Conservation (phyloP, 2,113 vertebrate species). For the Leptodactylus fuscus region DNA sequence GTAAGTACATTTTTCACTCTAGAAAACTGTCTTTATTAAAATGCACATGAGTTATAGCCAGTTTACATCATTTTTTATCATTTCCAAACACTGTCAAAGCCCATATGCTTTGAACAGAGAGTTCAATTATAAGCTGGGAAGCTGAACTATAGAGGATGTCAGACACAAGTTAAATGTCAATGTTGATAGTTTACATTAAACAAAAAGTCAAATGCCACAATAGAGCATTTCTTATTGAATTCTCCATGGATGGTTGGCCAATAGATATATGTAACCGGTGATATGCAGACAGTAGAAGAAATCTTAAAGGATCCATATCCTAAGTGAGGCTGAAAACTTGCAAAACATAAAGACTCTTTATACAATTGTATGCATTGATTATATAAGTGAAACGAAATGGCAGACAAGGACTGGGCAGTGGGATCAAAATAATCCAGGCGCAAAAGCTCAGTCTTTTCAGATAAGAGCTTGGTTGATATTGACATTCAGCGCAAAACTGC, state of each 20-base stretch:
- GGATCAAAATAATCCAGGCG: too few species aligned
- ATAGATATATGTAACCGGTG: neutral
- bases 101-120: constrained; percentile 63
- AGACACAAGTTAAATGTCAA: constrained; percentile 70
- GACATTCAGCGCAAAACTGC: too few species aligned
- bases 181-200: constrained; percentile 7
- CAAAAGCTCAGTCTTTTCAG: too few species aligned
- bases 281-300: neutral
- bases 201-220: constrained; percentile 33
- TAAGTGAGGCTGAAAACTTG: neutral
- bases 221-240: neutral
- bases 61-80: constrained; percentile 65
- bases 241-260: neutral
- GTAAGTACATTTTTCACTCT: too few species aligned
- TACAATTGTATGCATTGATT: neutral
- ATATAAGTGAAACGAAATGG: too few species aligned
- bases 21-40: neutral
- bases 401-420: too few species aligned
- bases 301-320: neutral
- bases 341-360: neutral
- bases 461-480: too few species aligned
- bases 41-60: neutral
- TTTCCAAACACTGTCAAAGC: constrained; percentile 64
- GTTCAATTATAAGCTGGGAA: neutral
- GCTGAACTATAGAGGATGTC: constrained; percentile 68